Evolutionary conservation across 2,888 invertebrate genomes (phyloP).

Genomic region (Trichopria drosophilae): DNA sequence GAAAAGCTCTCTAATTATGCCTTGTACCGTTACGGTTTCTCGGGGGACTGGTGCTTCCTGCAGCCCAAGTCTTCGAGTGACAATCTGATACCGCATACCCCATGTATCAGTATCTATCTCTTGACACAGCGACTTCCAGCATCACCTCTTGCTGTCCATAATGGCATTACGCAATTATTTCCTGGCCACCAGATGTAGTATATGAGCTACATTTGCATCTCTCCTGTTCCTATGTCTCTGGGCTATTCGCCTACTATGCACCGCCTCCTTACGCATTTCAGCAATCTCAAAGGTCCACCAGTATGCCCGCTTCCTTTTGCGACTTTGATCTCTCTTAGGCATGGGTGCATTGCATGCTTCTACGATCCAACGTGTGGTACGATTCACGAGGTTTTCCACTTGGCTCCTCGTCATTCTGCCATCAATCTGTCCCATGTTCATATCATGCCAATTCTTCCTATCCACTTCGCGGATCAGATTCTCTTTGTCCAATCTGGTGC

Average conservation of each 20-base stretch:
- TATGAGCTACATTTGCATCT: not conserved
- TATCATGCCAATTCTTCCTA: too few species aligned
- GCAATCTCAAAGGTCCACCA: slow-evolving; percentile 38
- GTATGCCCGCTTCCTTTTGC: slow-evolving; percentile 25
- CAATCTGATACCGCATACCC: slow-evolving; percentile 37
- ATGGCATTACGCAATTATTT: slow-evolving; percentile 15
- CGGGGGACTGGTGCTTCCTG: not conserved
- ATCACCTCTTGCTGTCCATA: slow-evolving; percentile 24
- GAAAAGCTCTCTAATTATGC: slow-evolving; percentile 26
- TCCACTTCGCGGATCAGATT: too few species aligned
- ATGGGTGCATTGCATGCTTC: slow-evolving; percentile 24
- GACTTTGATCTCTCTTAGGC: slow-evolving; percentile 10
- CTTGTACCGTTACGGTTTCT: slow-evolving; percentile 1
- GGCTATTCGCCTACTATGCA: slow-evolving; percentile 19
- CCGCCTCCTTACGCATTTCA: slow-evolving; percentile 28
- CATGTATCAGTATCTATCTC: slow-evolving; percentile 35
- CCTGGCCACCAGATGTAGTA: slow-evolving; percentile 16
- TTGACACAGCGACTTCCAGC: slow-evolving; percentile 34
- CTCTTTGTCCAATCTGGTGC: too few species aligned
- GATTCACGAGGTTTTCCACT: not conserved
- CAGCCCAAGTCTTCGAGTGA: slow-evolving; percentile 17
- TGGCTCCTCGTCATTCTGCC: not conserved
- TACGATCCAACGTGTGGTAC: not conserved
- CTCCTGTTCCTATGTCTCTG: slow-evolving; percentile 17
- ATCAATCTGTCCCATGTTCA: too few species aligned